phyloP scores from a whole-genome alignment of 2,888 invertebrate genomes.

The Meiosimyza decipiens region DNA sequence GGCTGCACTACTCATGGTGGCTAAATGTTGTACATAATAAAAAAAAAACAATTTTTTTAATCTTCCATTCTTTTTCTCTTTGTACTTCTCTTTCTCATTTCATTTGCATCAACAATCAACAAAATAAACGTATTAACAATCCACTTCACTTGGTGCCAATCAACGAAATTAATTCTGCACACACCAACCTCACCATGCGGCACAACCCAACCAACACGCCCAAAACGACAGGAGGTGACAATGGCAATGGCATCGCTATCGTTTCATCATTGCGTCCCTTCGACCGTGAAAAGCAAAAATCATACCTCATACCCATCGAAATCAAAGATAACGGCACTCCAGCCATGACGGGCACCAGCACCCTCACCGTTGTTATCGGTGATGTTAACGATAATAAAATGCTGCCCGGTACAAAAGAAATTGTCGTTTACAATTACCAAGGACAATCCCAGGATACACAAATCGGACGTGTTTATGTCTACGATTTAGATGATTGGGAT shows the following conservation, averaged over 20 bases:
- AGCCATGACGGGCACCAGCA: conserved; percentile 94
- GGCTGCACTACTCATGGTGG: not conserved
- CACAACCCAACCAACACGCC: conserved; percentile 43
- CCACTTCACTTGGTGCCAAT: conserved; percentile 38
- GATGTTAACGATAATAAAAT: conserved; percentile 98
- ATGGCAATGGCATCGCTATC: conserved; percentile 96
- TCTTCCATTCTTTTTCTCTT: not conserved
- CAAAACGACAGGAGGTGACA: conserved; percentile 80
- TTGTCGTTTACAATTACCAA: conserved; percentile 96
- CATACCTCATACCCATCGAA: conserved; percentile 94
- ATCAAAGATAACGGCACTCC: conserved; percentile 97
- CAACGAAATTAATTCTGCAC: conserved; percentile 45
- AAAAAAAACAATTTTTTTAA: not conserved
- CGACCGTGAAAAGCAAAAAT: conserved; percentile 94
- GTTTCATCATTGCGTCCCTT: conserved; percentile 93
- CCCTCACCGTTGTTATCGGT: conserved; percentile 93
- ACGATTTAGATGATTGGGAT: conserved; percentile 99
- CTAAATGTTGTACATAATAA: not conserved
- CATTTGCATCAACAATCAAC: conserved; percentile 22
- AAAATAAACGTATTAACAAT: conserved; percentile 9
- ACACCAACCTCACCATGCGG: not conserved
- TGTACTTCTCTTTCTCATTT: conserved; percentile 28
- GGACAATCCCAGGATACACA: conserved; percentile 89
- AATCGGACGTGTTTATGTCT: conserved; percentile 94
- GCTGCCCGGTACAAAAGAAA: conserved; percentile 95